Conservation (phyloP, 1,140 invertebrate genomes). For the Plodia interpunctella region DNA sequence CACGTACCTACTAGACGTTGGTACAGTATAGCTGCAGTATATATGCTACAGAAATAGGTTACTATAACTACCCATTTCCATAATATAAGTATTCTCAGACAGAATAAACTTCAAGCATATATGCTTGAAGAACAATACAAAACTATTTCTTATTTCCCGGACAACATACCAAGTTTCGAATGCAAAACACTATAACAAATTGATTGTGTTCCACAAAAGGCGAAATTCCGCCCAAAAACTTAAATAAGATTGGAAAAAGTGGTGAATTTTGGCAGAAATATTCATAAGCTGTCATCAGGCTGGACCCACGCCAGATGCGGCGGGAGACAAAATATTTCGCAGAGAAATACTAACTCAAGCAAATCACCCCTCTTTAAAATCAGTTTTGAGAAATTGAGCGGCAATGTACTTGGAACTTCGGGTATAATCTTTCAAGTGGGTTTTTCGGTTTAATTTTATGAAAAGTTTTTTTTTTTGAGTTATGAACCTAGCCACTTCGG, state of each 20-base stretch:
- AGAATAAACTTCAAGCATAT: too few species aligned
- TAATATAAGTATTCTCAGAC: too few species aligned
- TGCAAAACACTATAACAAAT: conserved; percentile 4
- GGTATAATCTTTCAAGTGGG: background rate
- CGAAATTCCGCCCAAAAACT: conserved; percentile 33
- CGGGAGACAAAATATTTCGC: conserved; percentile 70
- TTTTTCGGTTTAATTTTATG: background rate
- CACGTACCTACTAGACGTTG: too few species aligned
- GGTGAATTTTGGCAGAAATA: conserved; percentile 70
- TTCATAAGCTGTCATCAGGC: conserved; percentile 76
- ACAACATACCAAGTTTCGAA: background rate
- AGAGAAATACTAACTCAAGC: conserved; percentile 67
- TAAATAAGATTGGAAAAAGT: conserved; percentile 59
- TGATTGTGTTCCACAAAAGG: background rate
- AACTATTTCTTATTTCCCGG: too few species aligned
- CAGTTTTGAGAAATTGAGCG: conserved; percentile 58
- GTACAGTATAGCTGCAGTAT: too few species aligned
- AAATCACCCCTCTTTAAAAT: conserved; percentile 72
- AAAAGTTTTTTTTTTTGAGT: background rate
- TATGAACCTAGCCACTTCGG: too few species aligned
- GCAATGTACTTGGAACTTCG: conserved; percentile 33
- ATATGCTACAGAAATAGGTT: too few species aligned
- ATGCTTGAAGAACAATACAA: too few species aligned
- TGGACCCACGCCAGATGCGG: conserved; percentile 71
- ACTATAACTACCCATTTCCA: too few species aligned